phyloP scores from a whole-genome alignment of 2,113 vertebrate species.

The Collichthys lucidus region DNA sequence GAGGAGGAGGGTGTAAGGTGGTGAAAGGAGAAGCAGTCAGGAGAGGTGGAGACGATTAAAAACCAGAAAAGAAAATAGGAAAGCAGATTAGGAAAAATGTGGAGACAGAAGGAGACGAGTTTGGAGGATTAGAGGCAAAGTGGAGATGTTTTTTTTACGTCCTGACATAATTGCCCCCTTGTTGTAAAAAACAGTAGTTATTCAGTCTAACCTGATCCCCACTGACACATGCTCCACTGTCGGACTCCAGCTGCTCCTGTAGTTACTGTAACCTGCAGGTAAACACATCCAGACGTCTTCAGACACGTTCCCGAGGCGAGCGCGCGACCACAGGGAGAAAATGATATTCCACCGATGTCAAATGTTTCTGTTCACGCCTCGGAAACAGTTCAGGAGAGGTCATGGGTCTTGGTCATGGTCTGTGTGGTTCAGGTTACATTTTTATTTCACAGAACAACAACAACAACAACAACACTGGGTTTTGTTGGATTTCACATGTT shows the following conservation, averaged over 20 bases:
- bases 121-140: neutral
- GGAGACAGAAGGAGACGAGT: neutral
- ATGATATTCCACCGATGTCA: conserved; percentile 33
- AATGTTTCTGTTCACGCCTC: conserved; percentile 25
- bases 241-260: conserved; percentile 22
- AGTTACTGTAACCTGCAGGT: conserved; percentile 54
- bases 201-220: conserved; percentile 23
- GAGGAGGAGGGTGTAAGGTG: neutral
- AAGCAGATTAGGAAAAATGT: no score
- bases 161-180: neutral
- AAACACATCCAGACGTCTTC: conserved; percentile 47
- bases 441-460: neutral
- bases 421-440: neutral
- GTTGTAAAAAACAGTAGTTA: neutral
- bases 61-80: neutral
- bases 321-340: conserved; percentile 43
- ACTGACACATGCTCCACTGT: conserved; percentile 18
- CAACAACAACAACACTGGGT: neutral
- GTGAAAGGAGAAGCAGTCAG: neutral
- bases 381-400: conserved; percentile 17
- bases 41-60: neutral
- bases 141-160: neutral
- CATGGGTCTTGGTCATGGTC: neutral
- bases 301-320: conserved; percentile 55
- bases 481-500: neutral